phyloP scores from a whole-genome alignment of 2,888 invertebrate genomes.

The Cataglyphis rosenhaueri region DNA sequence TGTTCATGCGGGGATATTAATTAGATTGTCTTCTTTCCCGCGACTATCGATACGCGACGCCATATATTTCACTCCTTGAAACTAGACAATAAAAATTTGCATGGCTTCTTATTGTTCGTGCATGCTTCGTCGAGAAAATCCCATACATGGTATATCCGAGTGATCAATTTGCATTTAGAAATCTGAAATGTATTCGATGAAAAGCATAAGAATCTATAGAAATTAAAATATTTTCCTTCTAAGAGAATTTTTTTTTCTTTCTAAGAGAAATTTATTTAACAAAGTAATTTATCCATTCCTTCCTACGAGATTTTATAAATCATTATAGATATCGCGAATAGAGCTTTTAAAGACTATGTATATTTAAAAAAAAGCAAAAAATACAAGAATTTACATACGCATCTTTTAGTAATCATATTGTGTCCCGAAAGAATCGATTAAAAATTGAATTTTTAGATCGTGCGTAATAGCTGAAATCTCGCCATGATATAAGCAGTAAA shows the following conservation, averaged over 20 bases:
- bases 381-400: background rate
- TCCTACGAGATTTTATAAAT: background rate
- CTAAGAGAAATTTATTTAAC: too few relatives aligned
- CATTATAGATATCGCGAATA: background rate
- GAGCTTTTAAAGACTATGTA: background rate
- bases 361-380: background rate
- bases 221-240: background rate
- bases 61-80: slow-evolving; percentile 23
- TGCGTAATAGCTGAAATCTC: slow-evolving; percentile 2
- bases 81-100: slow-evolving; percentile 42
- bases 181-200: background rate
- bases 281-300: background rate
- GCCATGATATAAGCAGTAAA: slow-evolving; percentile 9
- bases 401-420: background rate
- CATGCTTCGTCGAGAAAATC: background rate
- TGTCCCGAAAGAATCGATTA: background rate
- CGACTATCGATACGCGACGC: slow-evolving; percentile 28
- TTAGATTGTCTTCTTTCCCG: slow-evolving; percentile 37
- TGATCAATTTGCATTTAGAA: slow-evolving; percentile 18
- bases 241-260: background rate
- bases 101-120: slow-evolving; percentile 36
- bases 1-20: slow-evolving; percentile 45
- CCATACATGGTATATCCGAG: background rate
- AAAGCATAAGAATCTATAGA: background rate
- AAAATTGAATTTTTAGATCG: slow-evolving; percentile 1